phyloP scores from a whole-genome alignment of 2,888 invertebrate genomes.

The Silvanus unidentatus region DNA sequence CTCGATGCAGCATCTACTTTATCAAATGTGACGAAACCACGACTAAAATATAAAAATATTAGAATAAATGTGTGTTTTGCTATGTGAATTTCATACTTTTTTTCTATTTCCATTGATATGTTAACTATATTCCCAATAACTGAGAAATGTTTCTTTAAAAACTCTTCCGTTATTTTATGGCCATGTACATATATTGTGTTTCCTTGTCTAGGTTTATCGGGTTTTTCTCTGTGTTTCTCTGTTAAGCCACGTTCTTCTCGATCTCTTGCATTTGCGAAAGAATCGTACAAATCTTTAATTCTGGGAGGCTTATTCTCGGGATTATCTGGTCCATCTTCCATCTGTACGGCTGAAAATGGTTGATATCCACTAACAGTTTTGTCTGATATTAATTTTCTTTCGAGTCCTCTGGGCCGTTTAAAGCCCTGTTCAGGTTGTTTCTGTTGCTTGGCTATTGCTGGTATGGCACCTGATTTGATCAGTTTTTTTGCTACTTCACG shows the following conservation, averaged over 20 bases:
- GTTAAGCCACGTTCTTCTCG: slow-evolving; percentile 55
- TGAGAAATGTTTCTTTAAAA: slow-evolving; percentile 68
- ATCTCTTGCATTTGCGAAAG: slow-evolving; percentile 64
- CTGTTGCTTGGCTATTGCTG: slow-evolving; percentile 76
- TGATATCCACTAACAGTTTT: slow-evolving; percentile 81
- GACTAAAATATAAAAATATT: slow-evolving; percentile 51
- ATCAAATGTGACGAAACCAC: slow-evolving; percentile 88
- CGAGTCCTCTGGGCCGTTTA: slow-evolving; percentile 78
- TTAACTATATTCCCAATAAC: slow-evolving; percentile 71
- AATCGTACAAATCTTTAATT: slow-evolving; percentile 69
- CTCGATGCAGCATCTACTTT: slow-evolving; percentile 79
- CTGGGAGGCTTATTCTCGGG: slow-evolving; percentile 61
- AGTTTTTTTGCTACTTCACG: slow-evolving; percentile 91
- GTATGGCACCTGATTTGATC: slow-evolving; percentile 88
- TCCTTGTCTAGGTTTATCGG: slow-evolving; percentile 65
- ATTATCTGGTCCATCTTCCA: slow-evolving; percentile 61
- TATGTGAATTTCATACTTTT: slow-evolving; percentile 58
- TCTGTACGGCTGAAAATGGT: slow-evolving; percentile 81
- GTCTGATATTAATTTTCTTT: slow-evolving; percentile 69
- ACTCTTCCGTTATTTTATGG: slow-evolving; percentile 72
- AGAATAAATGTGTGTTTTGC: slow-evolving; percentile 5
- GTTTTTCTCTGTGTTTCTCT: slow-evolving; percentile 50
- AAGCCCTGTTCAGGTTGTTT: slow-evolving; percentile 82
- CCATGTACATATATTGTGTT: slow-evolving; percentile 80
- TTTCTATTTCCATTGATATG: slow-evolving; percentile 78